A percentile compares a stretch with the other conserved stretches of the same genome.
Conservation (phyloP, 2,888 invertebrate species). For the Idaea straminata region DNA sequence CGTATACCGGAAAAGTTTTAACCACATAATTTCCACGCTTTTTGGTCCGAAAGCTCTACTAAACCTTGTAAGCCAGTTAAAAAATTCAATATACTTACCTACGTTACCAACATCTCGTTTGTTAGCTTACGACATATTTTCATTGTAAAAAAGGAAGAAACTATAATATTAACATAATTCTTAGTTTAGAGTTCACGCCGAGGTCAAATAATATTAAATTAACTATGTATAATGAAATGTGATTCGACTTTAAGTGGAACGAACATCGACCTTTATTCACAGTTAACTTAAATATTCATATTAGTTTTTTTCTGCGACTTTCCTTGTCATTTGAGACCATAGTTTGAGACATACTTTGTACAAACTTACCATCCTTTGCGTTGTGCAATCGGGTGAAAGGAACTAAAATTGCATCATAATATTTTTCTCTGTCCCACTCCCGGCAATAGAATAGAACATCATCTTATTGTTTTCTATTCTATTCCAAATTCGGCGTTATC, state of each 20-base stretch:
- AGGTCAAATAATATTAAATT: slow-evolving; percentile 1
- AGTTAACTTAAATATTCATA: neutral
- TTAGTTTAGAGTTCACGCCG: neutral
- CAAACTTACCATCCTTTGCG: neutral
- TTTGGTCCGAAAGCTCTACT: no score
- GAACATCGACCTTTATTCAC: slow-evolving; percentile 5
- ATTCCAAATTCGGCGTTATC: no score
- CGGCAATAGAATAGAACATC: no score
- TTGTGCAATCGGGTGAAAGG: no score
- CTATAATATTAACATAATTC: neutral
- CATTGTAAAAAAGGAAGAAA: neutral
- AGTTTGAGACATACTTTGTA: neutral
- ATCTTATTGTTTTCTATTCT: no score
- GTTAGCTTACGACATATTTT: neutral
- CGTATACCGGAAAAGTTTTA: no score
- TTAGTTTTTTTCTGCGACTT: neutral
- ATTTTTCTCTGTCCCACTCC: no score
- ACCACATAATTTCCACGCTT: no score
- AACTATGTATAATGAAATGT: slow-evolving; percentile 2
- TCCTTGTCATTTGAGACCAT: neutral
- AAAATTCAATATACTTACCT: neutral
- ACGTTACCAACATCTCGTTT: neutral
- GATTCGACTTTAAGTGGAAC: slow-evolving; percentile 3
- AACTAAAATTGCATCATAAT: no score
- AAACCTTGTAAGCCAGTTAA: neutral